phyloP scores from a whole-genome alignment of 2,888 invertebrate species.

The Actias luna region DNA sequence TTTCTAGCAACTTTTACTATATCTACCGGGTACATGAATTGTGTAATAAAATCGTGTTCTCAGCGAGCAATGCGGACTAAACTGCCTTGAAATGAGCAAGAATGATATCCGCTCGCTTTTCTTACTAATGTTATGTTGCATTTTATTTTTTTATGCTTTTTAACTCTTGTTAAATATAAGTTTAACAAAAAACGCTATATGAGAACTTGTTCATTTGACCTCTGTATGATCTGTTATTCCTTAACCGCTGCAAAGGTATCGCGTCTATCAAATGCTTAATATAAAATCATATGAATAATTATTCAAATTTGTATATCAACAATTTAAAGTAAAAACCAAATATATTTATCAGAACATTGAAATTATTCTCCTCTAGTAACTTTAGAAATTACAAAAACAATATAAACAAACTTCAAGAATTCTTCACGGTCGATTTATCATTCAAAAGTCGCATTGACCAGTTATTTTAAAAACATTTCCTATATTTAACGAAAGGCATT shows the following conservation, averaged over 20 bases:
- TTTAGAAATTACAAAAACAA: conserved; percentile 21
- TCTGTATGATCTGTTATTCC: conserved; percentile 36
- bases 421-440: conserved; percentile 31
- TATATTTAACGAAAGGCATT: conserved; percentile 40
- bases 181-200: conserved; percentile 39
- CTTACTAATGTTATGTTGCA: conserved; percentile 55
- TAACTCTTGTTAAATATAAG: conserved; percentile 42
- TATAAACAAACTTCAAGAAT: conserved; percentile 17
- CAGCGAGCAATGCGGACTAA: conserved; percentile 58
- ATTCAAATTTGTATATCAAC: conserved; percentile 38
- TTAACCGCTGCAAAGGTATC: conserved; percentile 42
- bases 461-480: conserved; percentile 36
- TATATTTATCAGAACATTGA: not conserved
- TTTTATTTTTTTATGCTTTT: conserved; percentile 49
- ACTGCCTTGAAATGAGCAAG: conserved; percentile 73
- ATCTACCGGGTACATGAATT: conserved; percentile 58
- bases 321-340: no score
- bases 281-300: conserved; percentile 42
- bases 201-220: conserved; percentile 44
- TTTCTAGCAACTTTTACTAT: conserved; percentile 69
- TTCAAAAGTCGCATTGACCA: conserved; percentile 26
- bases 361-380: not conserved
- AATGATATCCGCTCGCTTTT: conserved; percentile 69
- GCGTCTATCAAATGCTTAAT: conserved; percentile 43
- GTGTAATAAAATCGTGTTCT: conserved; percentile 69